These are phyloP conservation scores for Alfaro cultratus DNA, from an alignment of 2,797 vertebrate species.

Conservation along the genomic window DNA sequence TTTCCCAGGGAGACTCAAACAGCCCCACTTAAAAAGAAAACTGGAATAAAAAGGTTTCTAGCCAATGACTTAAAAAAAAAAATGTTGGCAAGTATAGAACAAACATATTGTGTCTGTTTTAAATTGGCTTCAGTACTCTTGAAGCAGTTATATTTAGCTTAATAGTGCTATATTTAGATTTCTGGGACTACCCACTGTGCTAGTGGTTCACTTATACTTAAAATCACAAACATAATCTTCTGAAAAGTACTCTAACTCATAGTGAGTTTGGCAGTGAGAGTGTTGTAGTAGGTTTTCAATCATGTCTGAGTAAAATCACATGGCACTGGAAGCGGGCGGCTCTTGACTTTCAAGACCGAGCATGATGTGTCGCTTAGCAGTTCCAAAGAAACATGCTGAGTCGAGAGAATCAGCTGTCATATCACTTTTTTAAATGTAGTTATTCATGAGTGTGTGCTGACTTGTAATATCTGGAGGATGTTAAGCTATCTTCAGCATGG, in stretches of 20 bases:
- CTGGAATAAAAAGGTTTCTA: constrained; percentile 1
- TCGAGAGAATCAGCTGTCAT: constrained; percentile 39
- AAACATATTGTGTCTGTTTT: constrained; percentile 6
- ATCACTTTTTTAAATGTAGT: constrained; percentile 28
- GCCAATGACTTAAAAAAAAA: background rate
- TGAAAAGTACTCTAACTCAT: constrained; percentile 50
- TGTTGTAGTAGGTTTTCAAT: constrained; percentile 48
- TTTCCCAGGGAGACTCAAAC: background rate
- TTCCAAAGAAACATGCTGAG: constrained; percentile 59
- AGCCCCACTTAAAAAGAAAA: background rate
- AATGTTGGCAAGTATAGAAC: background rate
- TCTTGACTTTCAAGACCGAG: background rate
- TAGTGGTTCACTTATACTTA: constrained; percentile 48
- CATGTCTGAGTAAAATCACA: constrained; percentile 28
- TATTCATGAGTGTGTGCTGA: constrained; percentile 26
- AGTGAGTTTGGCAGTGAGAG: constrained; percentile 13
- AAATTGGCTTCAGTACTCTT: background rate
- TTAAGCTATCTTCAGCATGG: background rate
- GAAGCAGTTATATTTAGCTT: constrained; percentile 28
- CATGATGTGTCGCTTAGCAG: constrained; percentile 35
- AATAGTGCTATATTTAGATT: background rate
- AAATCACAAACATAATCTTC: constrained; percentile 37
- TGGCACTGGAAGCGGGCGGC: constrained; percentile 11
- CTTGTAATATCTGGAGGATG: constrained; percentile 13
- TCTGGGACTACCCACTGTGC: constrained; percentile 5